Evolutionary conservation across 2,888 invertebrate species (phyloP).

Genomic region (Andricus curvator): DNA sequence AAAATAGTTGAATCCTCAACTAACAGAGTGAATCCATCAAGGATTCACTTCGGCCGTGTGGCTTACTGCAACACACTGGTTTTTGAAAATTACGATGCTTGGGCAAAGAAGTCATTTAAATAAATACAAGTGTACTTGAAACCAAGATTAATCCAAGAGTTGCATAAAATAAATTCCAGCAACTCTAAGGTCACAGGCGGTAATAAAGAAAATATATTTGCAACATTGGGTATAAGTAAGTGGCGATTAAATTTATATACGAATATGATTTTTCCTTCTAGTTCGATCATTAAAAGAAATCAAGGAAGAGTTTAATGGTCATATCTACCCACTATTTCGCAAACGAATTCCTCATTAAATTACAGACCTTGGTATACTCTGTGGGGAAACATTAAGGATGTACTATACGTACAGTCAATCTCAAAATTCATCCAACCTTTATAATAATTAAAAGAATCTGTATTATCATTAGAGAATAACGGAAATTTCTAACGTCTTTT

Average conservation of each 20-base stretch:
- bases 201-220: neutral
- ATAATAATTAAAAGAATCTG: too few species aligned
- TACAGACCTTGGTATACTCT: neutral
- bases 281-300: conserved; percentile 2
- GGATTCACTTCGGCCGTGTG: too few species aligned
- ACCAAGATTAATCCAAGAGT: neutral
- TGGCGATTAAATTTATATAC: neutral
- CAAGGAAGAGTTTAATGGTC: neutral
- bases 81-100: too few species aligned
- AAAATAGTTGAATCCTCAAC: too few species aligned
- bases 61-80: too few species aligned
- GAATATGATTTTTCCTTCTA: neutral
- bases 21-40: too few species aligned
- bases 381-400: neutral
- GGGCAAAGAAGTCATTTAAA: neutral
- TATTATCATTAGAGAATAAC: too few species aligned
- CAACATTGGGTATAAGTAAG: neutral
- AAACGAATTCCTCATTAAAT: neutral
- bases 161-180: neutral
- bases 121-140: neutral
- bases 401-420: too few species aligned
- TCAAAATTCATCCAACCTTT: too few species aligned
- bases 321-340: neutral
- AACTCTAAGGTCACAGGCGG: neutral
- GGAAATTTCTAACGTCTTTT: too few species aligned